Evolutionary conservation across 2,113 vertebrate genomes (phyloP).

Genomic region (Tetrao urogallus): DNA sequence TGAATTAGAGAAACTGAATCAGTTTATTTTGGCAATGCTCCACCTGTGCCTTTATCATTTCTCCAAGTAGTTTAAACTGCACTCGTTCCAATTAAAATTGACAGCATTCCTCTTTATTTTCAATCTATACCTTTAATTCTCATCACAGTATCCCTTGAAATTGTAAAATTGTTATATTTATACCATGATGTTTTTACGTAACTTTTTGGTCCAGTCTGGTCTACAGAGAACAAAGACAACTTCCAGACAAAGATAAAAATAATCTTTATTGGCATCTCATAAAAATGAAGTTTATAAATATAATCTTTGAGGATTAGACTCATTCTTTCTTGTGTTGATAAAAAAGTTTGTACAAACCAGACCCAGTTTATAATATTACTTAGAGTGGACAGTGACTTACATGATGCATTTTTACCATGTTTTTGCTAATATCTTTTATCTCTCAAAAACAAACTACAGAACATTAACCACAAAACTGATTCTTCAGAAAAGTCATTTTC

Average conservation of each 20-base stretch:
- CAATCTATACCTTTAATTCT: neutral
- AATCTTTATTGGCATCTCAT: neutral
- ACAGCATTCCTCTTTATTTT: neutral
- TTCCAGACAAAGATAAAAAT: neutral
- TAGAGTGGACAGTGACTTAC: neutral
- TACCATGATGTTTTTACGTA: neutral
- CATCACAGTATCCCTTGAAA: neutral
- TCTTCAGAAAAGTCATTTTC: neutral
- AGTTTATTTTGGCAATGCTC: neutral
- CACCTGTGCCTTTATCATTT: neutral
- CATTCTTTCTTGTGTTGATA: neutral
- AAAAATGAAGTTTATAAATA: neutral
- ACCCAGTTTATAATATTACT: neutral
- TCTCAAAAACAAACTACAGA: neutral
- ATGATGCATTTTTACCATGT: neutral
- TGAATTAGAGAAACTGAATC: neutral
- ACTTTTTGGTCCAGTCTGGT: neutral
- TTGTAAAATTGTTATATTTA: neutral
- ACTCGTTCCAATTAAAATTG: neutral
- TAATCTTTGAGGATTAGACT: neutral
- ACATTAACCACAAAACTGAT: neutral
- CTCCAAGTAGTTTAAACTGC: neutral
- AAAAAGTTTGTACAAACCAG: neutral
- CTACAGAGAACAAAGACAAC: neutral
- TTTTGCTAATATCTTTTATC: neutral